Percentiles rank a stretch among this genome's conserved stretches.
Conservation (phyloP, 2,888 invertebrate genomes). For the Mechanitis messenoides region DNA sequence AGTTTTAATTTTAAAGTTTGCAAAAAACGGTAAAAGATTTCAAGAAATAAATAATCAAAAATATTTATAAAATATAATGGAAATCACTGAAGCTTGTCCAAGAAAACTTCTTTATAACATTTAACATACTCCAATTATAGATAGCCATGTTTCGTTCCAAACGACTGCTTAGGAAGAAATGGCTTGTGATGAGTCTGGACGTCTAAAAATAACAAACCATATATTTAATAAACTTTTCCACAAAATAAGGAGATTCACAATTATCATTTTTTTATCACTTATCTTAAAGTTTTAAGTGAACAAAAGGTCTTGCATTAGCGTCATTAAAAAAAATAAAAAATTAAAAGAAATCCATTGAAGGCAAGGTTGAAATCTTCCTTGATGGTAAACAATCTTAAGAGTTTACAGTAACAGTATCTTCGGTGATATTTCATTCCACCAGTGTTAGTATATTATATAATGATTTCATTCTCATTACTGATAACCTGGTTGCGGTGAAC, state of each 20-base stretch:
- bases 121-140: constrained; percentile 30
- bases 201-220: background rate
- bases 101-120: constrained; percentile 34
- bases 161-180: constrained; percentile 29
- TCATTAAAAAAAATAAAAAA: too few species aligned
- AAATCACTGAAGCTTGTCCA: constrained; percentile 40
- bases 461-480: constrained; percentile 28
- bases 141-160: constrained; percentile 27
- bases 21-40: background rate
- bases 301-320: too few species aligned
- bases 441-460: background rate
- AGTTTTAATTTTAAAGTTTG: too few species aligned
- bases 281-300: too few species aligned
- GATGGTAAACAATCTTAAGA: too few species aligned
- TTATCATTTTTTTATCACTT: too few species aligned
- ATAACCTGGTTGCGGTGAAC: constrained; percentile 31
- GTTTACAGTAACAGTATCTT: too few species aligned
- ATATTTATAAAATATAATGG: constrained; percentile 36
- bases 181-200: background rate
- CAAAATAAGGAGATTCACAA: too few species aligned
- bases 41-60: constrained; percentile 13
- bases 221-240: background rate
- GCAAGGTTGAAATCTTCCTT: too few species aligned
- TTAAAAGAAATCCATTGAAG: too few species aligned
- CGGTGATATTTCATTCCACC: too few species aligned